Percentiles rank a stretch among this genome's conserved stretches.
Evolutionary conservation across 1,140 invertebrate genomes (phyloP).

Genomic region (Pinna nobilis): DNA sequence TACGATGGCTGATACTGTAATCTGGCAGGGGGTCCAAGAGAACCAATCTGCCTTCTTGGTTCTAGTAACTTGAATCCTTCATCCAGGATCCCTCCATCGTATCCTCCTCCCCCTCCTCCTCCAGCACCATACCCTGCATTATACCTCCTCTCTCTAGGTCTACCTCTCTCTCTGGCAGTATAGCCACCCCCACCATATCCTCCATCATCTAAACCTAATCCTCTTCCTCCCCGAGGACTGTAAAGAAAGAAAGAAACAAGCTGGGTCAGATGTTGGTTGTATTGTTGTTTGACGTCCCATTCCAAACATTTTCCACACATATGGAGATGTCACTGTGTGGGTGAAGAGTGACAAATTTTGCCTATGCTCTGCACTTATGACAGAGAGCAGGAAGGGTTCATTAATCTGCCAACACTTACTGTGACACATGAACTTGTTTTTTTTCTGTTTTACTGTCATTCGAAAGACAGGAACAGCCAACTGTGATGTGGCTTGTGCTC

Average conservation of each 20-base stretch:
- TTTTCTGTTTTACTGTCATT: no score
- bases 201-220: constrained; percentile 13
- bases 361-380: no score
- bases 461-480: no score
- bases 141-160: constrained; percentile 26
- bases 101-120: constrained; percentile 5
- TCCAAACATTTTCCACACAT: not conserved
- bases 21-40: constrained; percentile 45
- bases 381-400: no score
- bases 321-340: no score
- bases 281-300: no score
- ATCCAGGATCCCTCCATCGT: constrained; percentile 43
- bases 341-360: no score
- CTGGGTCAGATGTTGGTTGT: no score
- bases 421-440: no score
- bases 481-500: no score
- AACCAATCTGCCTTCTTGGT: constrained; percentile 12
- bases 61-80: constrained; percentile 52
- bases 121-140: not conserved
- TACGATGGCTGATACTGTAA: constrained; percentile 61
- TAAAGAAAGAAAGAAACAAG: not conserved
- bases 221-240: not conserved
- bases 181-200: constrained; percentile 18
- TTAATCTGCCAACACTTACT: no score
- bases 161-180: constrained; percentile 25